Evolutionary conservation across 1,140 invertebrate species (phyloP).

Genomic region (Medauroidea extradentata): DNA sequence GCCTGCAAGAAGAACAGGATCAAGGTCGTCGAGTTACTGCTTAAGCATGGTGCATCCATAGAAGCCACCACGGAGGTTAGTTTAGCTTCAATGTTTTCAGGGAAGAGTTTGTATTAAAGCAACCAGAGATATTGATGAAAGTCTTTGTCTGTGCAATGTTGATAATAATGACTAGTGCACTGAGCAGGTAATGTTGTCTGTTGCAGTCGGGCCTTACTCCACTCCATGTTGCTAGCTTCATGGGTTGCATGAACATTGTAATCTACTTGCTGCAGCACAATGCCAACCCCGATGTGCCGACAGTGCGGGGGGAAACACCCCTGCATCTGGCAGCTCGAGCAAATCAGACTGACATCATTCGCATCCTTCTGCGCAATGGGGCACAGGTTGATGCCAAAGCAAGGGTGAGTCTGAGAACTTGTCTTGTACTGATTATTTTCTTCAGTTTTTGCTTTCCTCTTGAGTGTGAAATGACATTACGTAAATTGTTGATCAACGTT

Average conservation of each 20-base stretch:
- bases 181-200: no score
- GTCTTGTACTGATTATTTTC: no score
- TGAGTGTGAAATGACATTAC: no score
- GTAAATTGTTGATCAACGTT: no score
- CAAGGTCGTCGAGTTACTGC: constrained; percentile 90
- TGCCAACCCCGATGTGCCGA: constrained; percentile 89
- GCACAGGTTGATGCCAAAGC: constrained; percentile 94
- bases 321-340: constrained; percentile 94
- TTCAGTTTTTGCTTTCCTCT: no score
- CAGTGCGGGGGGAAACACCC: constrained; percentile 94
- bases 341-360: constrained; percentile 94
- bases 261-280: constrained; percentile 93
- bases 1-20: constrained; percentile 99
- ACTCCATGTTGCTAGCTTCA: constrained; percentile 96
- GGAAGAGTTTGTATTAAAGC: no score
- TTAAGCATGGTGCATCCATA: constrained; percentile 93
- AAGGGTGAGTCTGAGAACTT: constrained; percentile 54
- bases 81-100: no score
- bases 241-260: constrained; percentile 99
- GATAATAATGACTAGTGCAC: no score
- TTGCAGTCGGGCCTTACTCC: constrained; percentile 87
- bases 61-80: constrained; percentile 77
- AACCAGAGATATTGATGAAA: no score
- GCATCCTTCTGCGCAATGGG: constrained; percentile 91
- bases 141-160: no score